Conservation (phyloP, 2,113 vertebrate genomes). For the Gadus macrocephalus region DNA sequence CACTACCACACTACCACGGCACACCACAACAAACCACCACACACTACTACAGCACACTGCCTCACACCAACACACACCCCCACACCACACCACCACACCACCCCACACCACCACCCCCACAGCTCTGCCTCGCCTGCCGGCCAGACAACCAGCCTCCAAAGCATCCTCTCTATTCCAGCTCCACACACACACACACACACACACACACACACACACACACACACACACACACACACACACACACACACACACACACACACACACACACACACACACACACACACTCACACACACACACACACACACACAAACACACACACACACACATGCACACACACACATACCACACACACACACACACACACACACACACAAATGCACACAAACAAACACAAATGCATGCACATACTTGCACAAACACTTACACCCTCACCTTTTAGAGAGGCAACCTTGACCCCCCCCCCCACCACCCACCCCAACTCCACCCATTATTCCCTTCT, state of each 20-base stretch:
- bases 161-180: slow-evolving; percentile 26
- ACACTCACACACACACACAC: too few species aligned
- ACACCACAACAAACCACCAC: too few species aligned
- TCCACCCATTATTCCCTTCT: slow-evolving; percentile 64
- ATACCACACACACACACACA: neutral
- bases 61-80: too few species aligned
- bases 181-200: neutral
- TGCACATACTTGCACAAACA: slow-evolving; percentile 40
- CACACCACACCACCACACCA: too few species aligned
- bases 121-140: slow-evolving; percentile 18
- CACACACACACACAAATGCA: neutral
- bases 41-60: too few species aligned
- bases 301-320: too few species aligned
- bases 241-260: neutral
- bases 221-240: too few species aligned
- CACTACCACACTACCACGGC: slow-evolving; percentile 28
- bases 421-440: slow-evolving; percentile 64
- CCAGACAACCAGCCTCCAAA: slow-evolving; percentile 44
- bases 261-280: slow-evolving; percentile 32
- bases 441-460: slow-evolving; percentile 62
- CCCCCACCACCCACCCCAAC: slow-evolving; percentile 38
- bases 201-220: too few species aligned
- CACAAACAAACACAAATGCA: slow-evolving; percentile 32
- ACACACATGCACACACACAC: too few species aligned
- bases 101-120: slow-evolving; percentile 24